Conservation (phyloP, 92 coral and sea anemone genomes). For the Pocillopora meandrina region DNA sequence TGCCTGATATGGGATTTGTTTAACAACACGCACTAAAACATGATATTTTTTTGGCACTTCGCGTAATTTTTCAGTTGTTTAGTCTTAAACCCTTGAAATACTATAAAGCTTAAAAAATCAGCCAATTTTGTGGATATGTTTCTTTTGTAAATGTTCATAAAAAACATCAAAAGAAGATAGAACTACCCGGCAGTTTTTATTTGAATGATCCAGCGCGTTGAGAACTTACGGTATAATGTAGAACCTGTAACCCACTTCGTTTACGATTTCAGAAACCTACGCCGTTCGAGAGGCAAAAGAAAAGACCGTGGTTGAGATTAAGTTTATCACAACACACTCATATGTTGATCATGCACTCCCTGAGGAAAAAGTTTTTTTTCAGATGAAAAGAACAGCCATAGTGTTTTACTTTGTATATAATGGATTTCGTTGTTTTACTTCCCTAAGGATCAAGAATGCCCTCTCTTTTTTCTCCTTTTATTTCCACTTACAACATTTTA, state of each 20-base stretch:
- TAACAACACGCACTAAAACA: constrained; percentile 3
- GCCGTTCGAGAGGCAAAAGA: no score
- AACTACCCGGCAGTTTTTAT: neutral
- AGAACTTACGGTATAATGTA: neutral
- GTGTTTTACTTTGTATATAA: no score
- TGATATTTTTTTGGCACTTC: neutral
- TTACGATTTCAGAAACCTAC: neutral
- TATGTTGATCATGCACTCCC: no score
- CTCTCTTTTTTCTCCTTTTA: no score
- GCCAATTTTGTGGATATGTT: neutral
- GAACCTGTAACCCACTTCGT: neutral
- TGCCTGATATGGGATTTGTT: constrained; percentile 11
- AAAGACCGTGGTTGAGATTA: no score
- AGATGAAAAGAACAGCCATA: no score
- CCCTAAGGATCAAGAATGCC: no score
- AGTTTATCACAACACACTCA: no score
- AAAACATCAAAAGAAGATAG: neutral
- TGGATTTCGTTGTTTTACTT: no score
- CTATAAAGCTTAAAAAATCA: neutral
- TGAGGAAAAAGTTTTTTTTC: no score
- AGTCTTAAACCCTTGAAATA: neutral
- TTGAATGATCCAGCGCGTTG: neutral
- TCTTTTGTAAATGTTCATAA: neutral
- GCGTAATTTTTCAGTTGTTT: neutral
- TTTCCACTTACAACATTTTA: no score